Conservation (phyloP, 1,140 invertebrate genomes). For the Brachionus koreanus region DNA sequence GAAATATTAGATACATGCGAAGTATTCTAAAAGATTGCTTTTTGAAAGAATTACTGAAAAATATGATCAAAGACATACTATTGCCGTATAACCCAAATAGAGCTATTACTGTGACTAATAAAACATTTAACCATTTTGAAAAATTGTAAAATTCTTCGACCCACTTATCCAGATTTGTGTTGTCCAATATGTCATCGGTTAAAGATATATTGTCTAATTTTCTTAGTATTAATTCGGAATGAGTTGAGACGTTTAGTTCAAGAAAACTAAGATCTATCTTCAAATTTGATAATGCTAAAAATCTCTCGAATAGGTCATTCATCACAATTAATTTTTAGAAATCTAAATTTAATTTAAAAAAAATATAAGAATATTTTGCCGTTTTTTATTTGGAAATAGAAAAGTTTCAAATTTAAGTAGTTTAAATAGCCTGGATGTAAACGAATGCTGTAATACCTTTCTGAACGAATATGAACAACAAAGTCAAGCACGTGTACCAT, state of each 20-base stretch:
- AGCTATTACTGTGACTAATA: background rate
- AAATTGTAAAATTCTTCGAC: background rate
- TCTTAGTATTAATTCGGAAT: background rate
- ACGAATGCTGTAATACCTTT: no score
- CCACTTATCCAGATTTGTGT: background rate
- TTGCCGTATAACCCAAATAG: background rate
- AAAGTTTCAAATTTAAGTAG: no score
- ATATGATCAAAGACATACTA: slow-evolving; percentile 1
- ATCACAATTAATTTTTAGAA: background rate
- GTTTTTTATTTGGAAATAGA: no score
- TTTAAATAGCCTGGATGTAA: no score
- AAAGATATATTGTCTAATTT: background rate
- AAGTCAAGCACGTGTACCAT: no score
- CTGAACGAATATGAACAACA: no score
- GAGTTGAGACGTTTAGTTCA: background rate
- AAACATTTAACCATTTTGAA: slow-evolving; percentile 20
- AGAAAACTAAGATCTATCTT: background rate
- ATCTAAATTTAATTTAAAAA: background rate
- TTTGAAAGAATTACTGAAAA: background rate
- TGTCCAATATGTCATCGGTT: background rate
- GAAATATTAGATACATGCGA: background rate
- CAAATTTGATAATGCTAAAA: background rate
- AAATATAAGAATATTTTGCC: background rate
- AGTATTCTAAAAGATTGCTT: background rate
- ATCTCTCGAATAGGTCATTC: background rate